phyloP scores from a whole-genome alignment of 2,888 invertebrate genomes.

The Willowsia nigromaculata region DNA sequence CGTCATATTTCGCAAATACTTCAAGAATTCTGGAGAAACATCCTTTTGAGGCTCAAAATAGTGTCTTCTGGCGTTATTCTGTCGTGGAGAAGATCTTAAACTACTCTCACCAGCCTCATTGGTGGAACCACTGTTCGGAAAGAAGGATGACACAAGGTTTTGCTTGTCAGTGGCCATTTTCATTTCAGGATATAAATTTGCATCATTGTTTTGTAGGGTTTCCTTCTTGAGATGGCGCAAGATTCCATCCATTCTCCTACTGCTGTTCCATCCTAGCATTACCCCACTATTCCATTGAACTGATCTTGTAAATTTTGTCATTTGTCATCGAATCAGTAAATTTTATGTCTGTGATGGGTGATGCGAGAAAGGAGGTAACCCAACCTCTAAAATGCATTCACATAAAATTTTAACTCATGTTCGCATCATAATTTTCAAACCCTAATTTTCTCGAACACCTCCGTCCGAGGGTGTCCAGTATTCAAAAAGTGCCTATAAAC shows the following conservation, averaged over 20 bases:
- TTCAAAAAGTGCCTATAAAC: too few species aligned
- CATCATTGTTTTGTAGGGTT: not conserved
- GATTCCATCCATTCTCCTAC: not conserved
- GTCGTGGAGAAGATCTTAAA: not conserved
- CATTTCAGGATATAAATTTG: not conserved
- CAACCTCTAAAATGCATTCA: not conserved
- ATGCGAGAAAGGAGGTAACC: too few species aligned
- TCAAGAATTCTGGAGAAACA: constrained; percentile 26
- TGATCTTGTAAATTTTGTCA: constrained; percentile 16
- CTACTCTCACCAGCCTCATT: not conserved
- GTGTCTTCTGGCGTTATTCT: not conserved
- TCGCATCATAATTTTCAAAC: too few species aligned
- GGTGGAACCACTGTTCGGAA: not conserved
- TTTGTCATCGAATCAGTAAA: not conserved
- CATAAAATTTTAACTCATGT: too few species aligned
- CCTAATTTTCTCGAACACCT: too few species aligned
- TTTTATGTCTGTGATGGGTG: too few species aligned
- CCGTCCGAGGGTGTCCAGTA: too few species aligned
- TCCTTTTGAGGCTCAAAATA: constrained; percentile 20
- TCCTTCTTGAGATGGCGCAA: not conserved
- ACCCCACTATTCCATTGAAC: constrained; percentile 13
- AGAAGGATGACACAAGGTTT: not conserved
- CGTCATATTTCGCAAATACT: constrained; percentile 23
- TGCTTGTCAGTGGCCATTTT: not conserved
- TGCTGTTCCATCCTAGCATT: constrained; percentile 29